Evolutionary conservation across 2,797 vertebrate species (phyloP).

Genomic region (Acanthornis magna): DNA sequence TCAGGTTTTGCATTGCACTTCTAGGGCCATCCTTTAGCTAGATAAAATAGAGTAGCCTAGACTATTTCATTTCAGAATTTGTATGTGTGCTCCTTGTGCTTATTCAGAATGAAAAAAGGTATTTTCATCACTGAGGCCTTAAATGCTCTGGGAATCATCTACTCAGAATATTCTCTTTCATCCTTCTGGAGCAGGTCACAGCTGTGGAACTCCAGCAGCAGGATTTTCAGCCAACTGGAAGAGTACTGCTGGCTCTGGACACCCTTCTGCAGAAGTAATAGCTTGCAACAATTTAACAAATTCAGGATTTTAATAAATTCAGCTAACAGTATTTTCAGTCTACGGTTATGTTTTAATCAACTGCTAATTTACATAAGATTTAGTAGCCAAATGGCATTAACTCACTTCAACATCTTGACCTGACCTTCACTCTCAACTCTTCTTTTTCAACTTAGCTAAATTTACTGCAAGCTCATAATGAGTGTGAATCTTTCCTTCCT

Average conservation of each 20-base stretch:
- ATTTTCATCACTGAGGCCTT: not conserved
- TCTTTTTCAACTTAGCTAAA: not conserved
- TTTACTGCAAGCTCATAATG: not conserved
- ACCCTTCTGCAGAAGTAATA: not conserved
- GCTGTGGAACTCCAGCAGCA: not conserved
- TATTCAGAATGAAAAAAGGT: not conserved
- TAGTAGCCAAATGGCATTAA: not conserved
- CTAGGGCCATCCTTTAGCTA: not conserved
- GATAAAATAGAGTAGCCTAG: not conserved
- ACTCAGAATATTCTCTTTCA: not conserved
- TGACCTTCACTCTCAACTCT: not conserved
- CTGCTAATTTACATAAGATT: not conserved
- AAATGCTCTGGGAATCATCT: not conserved
- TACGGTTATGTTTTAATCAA: not conserved
- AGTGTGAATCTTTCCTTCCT: not conserved
- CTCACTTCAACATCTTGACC: not conserved
- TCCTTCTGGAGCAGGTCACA: not conserved
- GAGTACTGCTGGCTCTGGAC: not conserved
- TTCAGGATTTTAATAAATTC: not conserved
- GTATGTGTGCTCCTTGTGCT: not conserved
- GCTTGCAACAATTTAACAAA: not conserved
- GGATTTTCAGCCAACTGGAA: not conserved
- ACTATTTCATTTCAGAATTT: not conserved
- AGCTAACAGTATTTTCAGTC: not conserved
- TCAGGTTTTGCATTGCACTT: not conserved